Base-by-base conservation (phyloP, 2,888 invertebrate species). In the Caenorhabditis virilis region DNA sequence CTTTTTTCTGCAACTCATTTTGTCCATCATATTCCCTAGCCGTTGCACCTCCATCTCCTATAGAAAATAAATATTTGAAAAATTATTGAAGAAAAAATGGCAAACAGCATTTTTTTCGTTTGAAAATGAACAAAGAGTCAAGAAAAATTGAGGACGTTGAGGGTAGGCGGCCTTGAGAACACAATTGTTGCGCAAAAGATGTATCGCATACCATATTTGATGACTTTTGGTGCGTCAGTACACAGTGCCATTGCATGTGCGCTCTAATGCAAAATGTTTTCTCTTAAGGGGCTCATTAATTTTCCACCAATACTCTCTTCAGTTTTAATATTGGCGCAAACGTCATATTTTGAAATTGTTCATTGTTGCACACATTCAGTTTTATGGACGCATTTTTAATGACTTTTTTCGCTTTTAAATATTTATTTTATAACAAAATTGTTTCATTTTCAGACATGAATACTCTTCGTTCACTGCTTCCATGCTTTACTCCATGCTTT, bases 401-500 rank as follows among this genome's bases (percentile, higher is more conserved):
- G 13, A 9, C 13, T 30, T 30, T 30, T 30, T 30, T 13, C 13
- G 13, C 13, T 6, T 30, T 6, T 30, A 6, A 30, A 30, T 30
- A 9, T 30, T 30, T 30, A 50, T 18, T 41, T 26, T 27, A 27
- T 23, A 13, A n/a, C 16, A 16, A 9, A 30, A 30, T 9, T 30
- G 30, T 39, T 51, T 48, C n/a, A 13, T n/a, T n/a, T n/a, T n/a
- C n/a, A n/a, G n/a, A n/a, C n/a, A 63, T 63, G 63, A 42, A 63
- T 33, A 26, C 20, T 13, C 13, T 63, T 20, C 16, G 42, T 35
- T 26, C 16, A 7, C n/a, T 57, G 0, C 58, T 57, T 18, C 60
- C 68, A 16, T 72, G 69, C 26, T 62, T 69, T 20, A 51, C 69
- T 3, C 62, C 63, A 0, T 69, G 72, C 47, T 64, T 73, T 22